Evolutionary conservation across 2,113 vertebrate genomes (phyloP).

Genomic region (Gymnobelideus leadbeateri): DNA sequence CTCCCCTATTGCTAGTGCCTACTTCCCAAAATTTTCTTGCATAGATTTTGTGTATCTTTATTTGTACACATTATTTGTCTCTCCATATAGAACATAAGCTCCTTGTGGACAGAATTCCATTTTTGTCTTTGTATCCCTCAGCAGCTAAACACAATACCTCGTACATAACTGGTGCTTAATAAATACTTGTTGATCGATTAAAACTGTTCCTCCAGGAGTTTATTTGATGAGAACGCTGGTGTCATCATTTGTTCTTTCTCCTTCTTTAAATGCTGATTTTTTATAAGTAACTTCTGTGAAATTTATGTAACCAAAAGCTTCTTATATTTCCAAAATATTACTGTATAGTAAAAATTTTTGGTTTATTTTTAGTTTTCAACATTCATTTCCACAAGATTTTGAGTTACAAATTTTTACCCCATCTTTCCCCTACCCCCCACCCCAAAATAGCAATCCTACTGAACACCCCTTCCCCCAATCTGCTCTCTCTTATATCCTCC

Average conservation of each 20-base stretch:
- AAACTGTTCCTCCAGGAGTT: not conserved
- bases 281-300: not conserved
- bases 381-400: too few relatives aligned
- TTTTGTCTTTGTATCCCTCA: constrained; percentile 2
- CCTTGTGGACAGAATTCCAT: not conserved
- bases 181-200: constrained; percentile 12
- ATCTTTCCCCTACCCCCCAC: too few relatives aligned
- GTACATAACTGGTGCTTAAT: not conserved
- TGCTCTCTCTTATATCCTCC: too few relatives aligned
- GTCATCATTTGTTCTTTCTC: not conserved
- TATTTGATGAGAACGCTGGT: not conserved
- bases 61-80: not conserved
- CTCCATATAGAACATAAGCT: not conserved
- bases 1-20: not conserved
- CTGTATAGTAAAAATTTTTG: not conserved
- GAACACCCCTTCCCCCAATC: too few relatives aligned
- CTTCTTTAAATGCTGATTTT: not conserved
- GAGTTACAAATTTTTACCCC: too few relatives aligned
- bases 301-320: not conserved
- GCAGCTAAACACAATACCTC: not conserved
- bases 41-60: not conserved
- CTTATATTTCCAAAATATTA: not conserved
- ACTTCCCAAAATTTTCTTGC: not conserved
- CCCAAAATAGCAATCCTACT: too few relatives aligned
- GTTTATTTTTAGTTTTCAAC: too few relatives aligned